Percentiles rank a stretch among this genome's conserved stretches.
Evolutionary conservation across 2,888 invertebrate genomes (phyloP).

Genomic region (Leucophora obtusa): DNA sequence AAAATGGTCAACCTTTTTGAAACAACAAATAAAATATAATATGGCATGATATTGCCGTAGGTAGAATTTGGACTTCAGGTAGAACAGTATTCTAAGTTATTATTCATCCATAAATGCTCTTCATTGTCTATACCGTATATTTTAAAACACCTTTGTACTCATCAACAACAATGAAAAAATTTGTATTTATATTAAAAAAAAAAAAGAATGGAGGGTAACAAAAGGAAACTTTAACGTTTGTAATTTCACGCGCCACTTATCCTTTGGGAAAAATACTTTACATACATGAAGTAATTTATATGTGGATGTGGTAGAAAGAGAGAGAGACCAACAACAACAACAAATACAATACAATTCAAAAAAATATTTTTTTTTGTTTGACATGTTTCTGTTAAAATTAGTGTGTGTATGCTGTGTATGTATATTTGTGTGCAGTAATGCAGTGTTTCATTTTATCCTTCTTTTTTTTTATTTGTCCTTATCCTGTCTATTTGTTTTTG

Average conservation of each 20-base stretch:
- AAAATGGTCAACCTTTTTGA: too few species aligned
- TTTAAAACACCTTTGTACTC: constrained; percentile 45
- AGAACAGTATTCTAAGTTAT: too few species aligned
- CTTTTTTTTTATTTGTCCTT: constrained; percentile 9
- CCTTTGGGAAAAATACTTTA: constrained; percentile 75
- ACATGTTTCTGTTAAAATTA: not conserved
- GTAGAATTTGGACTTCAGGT: too few species aligned
- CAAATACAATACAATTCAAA: not conserved
- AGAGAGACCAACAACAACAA: not conserved
- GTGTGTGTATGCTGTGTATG: not conserved
- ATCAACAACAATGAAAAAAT: constrained; percentile 36
- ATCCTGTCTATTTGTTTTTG: constrained; percentile 39
- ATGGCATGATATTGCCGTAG: too few species aligned
- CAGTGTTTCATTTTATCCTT: constrained; percentile 21
- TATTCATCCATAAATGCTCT: too few species aligned
- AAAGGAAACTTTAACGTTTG: constrained; percentile 70
- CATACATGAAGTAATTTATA: constrained; percentile 56
- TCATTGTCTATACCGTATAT: not conserved
- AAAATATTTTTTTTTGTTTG: not conserved
- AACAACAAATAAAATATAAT: too few species aligned
- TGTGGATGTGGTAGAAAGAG: not conserved
- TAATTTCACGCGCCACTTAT: constrained; percentile 78
- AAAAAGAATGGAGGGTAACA: constrained; percentile 21
- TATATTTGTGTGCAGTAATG: constrained; percentile 9
- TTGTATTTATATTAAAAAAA: constrained; percentile 3